These are phyloP conservation scores for Melanotaenia duboulayi DNA, from an alignment of 2,113 vertebrate genomes.

Conservation along the genomic window DNA sequence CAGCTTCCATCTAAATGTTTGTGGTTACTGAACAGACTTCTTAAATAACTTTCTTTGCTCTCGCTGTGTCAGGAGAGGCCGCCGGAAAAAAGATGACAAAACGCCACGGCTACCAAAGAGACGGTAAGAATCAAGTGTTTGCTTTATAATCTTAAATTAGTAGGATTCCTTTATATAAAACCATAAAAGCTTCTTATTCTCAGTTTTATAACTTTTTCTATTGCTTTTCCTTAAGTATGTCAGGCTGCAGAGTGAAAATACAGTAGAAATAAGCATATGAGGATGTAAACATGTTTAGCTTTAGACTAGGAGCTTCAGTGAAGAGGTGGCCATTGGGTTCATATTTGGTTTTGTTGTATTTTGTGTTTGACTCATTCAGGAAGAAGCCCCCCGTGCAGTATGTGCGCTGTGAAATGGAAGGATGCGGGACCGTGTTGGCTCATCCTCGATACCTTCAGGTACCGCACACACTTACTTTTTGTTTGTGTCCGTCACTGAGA, in stretches of 20 bases:
- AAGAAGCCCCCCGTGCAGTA: slow-evolving; percentile 99
- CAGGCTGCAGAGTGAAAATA: too few relatives aligned
- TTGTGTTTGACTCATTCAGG: slow-evolving; percentile 72
- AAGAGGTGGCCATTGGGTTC: not conserved
- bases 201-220: too few relatives aligned
- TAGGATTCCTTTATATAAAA: too few relatives aligned
- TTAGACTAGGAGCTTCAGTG: too few relatives aligned
- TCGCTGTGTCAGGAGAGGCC: slow-evolving; percentile 87
- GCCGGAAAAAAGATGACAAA: slow-evolving; percentile 97
- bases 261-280: too few relatives aligned
- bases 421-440: slow-evolving; percentile 95
- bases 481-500: not conserved
- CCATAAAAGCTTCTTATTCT: too few relatives aligned
- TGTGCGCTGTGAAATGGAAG: slow-evolving; percentile 98
- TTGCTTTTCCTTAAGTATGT: too few relatives aligned
- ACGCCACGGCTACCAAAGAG: slow-evolving; percentile 95
- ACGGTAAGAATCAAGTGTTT: slow-evolving; percentile 79
- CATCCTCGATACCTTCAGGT: slow-evolving; percentile 98
- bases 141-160: too few relatives aligned
- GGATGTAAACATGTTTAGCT: too few relatives aligned
- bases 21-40: not conserved
- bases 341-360: not conserved
- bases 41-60: not conserved
- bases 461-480: too few relatives aligned
- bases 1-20: not conserved